Evolutionary conservation across 2,113 vertebrate species (phyloP).

Genomic region (Phrynosoma platyrhinos): DNA sequence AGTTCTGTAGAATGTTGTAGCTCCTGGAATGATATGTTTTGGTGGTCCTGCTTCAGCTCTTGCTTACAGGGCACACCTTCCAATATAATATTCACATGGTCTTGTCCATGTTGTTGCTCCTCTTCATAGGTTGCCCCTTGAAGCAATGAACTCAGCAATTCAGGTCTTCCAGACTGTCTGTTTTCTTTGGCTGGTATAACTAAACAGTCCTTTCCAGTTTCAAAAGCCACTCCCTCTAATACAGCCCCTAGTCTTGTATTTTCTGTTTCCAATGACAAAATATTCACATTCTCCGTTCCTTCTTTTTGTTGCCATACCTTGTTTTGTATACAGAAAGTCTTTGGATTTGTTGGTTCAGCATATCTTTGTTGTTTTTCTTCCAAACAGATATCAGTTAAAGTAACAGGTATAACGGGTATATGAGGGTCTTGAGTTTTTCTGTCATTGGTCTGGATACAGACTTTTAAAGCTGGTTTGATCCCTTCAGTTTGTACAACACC

Average conservation of each 20-base stretch:
- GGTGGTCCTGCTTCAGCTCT: neutral
- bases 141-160: neutral
- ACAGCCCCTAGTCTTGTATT: neutral
- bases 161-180: neutral
- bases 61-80: neutral
- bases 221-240: neutral
- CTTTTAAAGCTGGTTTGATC: neutral
- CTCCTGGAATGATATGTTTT: neutral
- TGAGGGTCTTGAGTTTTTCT: neutral
- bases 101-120: neutral
- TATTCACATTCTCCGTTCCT: neutral
- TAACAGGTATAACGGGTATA: neutral
- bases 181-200: neutral
- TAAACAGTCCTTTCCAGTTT: neutral
- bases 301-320: neutral
- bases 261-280: neutral
- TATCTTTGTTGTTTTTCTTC: slow-evolving; percentile 18
- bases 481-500: neutral
- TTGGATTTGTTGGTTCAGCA: neutral
- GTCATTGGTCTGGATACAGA: neutral
- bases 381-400: neutral
- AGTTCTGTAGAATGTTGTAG: neutral
- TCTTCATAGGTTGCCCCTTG: slow-evolving; percentile 6
- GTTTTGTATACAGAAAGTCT: neutral
- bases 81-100: too few species aligned